These are phyloP conservation scores for Cyprinus carpio DNA, from an alignment of 2,113 vertebrate genomes.

Conservation along the genomic window DNA sequence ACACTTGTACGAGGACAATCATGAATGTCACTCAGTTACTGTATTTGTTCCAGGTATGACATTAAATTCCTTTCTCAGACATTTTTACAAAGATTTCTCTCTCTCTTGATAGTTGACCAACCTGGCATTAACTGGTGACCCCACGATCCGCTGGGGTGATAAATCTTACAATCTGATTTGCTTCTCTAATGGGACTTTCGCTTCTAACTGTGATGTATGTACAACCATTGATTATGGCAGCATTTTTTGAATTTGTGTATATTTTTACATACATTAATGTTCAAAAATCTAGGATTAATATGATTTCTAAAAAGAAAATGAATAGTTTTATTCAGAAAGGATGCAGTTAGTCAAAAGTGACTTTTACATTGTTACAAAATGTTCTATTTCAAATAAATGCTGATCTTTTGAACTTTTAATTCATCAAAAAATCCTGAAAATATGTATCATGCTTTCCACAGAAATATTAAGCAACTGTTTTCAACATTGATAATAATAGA, in stretches of 20 bases:
- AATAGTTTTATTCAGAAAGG: neutral
- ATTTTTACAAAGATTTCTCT: constrained; percentile 35
- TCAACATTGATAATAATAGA: neutral
- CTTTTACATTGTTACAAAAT: neutral
- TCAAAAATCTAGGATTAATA: neutral
- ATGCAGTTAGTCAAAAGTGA: neutral
- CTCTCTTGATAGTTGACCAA: constrained; percentile 72
- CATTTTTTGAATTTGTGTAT: neutral
- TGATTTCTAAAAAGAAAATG: neutral
- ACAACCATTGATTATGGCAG: neutral
- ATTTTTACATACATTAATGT: neutral
- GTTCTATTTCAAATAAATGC: neutral
- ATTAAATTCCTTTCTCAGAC: neutral
- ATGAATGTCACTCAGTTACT: neutral
- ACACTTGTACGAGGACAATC: neutral
- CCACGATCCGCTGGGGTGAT: constrained; percentile 91
- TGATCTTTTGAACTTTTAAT: neutral
- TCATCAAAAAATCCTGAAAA: neutral
- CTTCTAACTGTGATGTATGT: constrained; percentile 86
- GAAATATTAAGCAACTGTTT: too few relatives aligned
- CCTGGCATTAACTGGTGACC: constrained; percentile 79
- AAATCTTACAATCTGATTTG: constrained; percentile 89
- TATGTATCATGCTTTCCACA: too few relatives aligned
- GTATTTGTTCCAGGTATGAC: neutral
- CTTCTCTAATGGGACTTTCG: constrained; percentile 85